Conservation (phyloP, 2,113 vertebrate genomes). For the Erythrocercus mccallii region DNA sequence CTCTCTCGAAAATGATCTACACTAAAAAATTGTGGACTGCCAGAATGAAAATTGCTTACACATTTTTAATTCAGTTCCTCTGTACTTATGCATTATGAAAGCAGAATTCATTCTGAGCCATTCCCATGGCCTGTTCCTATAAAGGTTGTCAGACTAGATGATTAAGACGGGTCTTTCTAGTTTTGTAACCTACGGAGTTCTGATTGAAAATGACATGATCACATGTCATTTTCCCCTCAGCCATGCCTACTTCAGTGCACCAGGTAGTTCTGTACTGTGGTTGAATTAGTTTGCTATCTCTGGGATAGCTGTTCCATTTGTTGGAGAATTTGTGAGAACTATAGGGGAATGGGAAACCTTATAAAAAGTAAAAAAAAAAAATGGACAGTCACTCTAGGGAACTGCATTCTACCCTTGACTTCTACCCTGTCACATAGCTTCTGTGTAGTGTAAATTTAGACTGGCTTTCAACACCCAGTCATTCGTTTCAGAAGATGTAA, state of each 20-base stretch:
- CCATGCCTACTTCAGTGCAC: not conserved
- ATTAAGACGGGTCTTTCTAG: slow-evolving; percentile 15
- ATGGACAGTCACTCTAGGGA: not conserved
- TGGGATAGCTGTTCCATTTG: not conserved
- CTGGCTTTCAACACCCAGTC: not conserved
- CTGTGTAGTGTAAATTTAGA: not conserved
- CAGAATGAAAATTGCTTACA: not conserved
- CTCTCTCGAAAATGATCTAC: not conserved
- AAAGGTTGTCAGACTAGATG: slow-evolving; percentile 47
- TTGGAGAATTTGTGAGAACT: not conserved
- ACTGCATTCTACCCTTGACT: not conserved
- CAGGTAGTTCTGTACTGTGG: slow-evolving; percentile 5
- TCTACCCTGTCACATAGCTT: not conserved
- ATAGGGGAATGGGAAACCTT: not conserved
- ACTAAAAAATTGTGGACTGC: not conserved
- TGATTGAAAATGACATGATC: slow-evolving; percentile 20
- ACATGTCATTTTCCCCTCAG: not conserved
- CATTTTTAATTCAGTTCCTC: slow-evolving; percentile 21
- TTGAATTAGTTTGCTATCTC: not conserved
- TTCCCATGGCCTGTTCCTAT: not conserved
- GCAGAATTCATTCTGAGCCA: not conserved
- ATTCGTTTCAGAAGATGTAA: not conserved
- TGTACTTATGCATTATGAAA: slow-evolving; percentile 29
- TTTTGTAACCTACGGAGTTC: slow-evolving; percentile 4
- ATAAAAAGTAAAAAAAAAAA: not conserved